Conservation (phyloP, 2,888 invertebrate species). For the Drosophila macrospina region DNA sequence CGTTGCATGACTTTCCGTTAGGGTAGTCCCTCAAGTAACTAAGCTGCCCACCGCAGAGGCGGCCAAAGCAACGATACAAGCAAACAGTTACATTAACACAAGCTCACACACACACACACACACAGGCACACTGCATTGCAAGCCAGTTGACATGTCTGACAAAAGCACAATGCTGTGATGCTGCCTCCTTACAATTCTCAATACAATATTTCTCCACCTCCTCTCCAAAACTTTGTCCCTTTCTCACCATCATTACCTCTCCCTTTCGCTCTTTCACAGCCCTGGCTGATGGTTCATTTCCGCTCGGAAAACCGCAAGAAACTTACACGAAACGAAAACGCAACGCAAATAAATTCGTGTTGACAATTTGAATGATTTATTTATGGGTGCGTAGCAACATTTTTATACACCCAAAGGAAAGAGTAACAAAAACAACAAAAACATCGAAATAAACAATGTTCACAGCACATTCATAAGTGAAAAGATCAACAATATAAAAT, state of each 20-base stretch:
- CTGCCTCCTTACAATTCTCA: conserved; percentile 14
- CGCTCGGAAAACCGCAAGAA: conserved; percentile 63
- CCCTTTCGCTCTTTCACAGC: conserved; percentile 20
- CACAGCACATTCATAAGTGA: conserved; percentile 12
- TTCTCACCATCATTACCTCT: conserved; percentile 14
- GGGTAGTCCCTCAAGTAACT: conserved; percentile 35
- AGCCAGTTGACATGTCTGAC: conserved; percentile 55
- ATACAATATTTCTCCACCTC: conserved; percentile 2
- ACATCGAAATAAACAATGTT: conserved; percentile 20
- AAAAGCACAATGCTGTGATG: conserved; percentile 56
- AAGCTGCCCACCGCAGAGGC: conserved; percentile 46
- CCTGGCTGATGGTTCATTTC: conserved; percentile 62
- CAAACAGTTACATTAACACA: conserved; percentile 46
- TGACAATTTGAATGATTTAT: conserved; percentile 79
- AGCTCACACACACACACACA: conserved; percentile 4
- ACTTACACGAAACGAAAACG: conserved; percentile 54
- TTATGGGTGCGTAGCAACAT: conserved; percentile 68
- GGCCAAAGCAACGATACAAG: conserved; percentile 37
- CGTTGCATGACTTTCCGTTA: conserved; percentile 1
- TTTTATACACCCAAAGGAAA: conserved; percentile 25
- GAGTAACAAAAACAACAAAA: conserved; percentile 5
- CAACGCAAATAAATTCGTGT: conserved; percentile 73
- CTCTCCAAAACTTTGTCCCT: not conserved
- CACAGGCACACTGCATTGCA: conserved; percentile 17
- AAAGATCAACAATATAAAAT: conserved; percentile 25